phyloP scores from a whole-genome alignment of 2,797 vertebrate genomes.

The Hemitrygon akajei region DNA sequence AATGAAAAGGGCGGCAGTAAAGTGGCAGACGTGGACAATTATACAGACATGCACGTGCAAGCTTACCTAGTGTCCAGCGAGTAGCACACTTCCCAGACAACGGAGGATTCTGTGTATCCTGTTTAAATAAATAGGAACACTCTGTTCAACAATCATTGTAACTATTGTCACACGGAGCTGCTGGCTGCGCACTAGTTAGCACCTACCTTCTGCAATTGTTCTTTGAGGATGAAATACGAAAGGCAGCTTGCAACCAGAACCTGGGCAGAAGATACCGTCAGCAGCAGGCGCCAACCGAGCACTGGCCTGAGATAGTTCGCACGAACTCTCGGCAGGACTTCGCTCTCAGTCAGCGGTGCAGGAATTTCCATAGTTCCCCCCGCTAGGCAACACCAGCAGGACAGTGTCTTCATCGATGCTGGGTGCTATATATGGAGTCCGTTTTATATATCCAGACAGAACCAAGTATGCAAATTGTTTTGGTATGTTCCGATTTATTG shows the following conservation, averaged over 20 bases:
- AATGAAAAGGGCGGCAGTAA: background rate
- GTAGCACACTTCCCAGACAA: background rate
- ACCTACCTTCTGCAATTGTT: background rate
- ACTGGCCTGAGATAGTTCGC: background rate
- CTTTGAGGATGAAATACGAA: background rate
- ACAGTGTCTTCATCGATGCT: background rate
- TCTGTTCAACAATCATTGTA: background rate
- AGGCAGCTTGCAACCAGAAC: background rate
- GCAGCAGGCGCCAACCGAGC: background rate
- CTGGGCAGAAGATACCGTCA: background rate
- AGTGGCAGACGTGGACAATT: background rate
- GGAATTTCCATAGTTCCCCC: background rate
- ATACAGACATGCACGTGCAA: background rate
- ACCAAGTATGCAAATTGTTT: background rate
- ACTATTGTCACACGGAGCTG: background rate
- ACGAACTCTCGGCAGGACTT: background rate
- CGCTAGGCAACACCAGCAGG: no score
- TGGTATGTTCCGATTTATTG: background rate
- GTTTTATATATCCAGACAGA: background rate
- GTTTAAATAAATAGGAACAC: background rate
- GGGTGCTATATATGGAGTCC: background rate
- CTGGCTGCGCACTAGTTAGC: background rate
- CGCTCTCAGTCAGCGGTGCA: background rate
- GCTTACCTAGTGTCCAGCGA: background rate
- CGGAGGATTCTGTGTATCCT: rapidly evolving